These are phyloP conservation scores for Crotalus tigris DNA, from an alignment of 2,113 vertebrate genomes.

Conservation along the genomic window DNA sequence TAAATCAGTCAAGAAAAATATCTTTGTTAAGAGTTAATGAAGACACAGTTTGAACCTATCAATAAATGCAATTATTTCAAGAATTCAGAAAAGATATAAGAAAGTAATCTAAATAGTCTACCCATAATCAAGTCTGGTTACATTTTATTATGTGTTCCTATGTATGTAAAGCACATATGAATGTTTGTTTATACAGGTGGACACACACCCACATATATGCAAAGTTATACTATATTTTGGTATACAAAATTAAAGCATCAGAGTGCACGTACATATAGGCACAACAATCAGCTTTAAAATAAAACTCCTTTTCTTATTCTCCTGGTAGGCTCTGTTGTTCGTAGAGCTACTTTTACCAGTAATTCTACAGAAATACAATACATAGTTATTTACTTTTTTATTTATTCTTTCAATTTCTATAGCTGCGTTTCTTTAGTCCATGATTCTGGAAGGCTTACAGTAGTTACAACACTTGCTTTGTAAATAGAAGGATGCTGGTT, in stretches of 20 bases:
- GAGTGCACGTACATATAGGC: background rate
- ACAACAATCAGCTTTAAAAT: background rate
- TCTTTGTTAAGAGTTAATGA: background rate
- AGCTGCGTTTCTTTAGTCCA: background rate
- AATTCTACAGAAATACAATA: background rate
- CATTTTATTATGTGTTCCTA: background rate
- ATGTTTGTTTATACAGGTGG: background rate
- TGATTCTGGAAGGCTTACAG: background rate
- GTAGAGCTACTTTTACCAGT: background rate
- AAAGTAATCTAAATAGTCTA: background rate
- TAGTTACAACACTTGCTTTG: background rate
- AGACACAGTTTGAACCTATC: background rate
- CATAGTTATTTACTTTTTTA: background rate
- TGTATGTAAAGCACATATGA: background rate
- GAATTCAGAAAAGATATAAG: background rate
- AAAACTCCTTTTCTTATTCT: background rate
- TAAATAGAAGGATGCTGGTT: background rate
- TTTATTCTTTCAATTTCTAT: background rate
- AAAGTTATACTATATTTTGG: background rate
- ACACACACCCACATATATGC: background rate
- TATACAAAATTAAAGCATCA: background rate
- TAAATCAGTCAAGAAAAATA: background rate
- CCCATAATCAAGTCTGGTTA: background rate
- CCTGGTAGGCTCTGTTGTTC: background rate
- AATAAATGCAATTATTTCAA: background rate